Evolutionary conservation across 2,888 invertebrate genomes (phyloP).

Genomic region (Notodonta dromedarius): DNA sequence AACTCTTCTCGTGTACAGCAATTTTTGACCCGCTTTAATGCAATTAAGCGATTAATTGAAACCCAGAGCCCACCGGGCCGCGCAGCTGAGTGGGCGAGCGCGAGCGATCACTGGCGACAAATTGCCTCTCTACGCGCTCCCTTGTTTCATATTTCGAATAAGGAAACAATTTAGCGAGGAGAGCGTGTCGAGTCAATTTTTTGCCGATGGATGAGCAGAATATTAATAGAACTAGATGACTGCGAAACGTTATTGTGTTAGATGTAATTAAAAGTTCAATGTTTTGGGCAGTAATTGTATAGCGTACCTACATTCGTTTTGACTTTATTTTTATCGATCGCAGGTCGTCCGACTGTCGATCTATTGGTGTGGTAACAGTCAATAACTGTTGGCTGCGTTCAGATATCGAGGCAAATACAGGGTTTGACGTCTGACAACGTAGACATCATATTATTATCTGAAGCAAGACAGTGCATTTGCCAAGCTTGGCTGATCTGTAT

Average conservation of each 20-base stretch:
- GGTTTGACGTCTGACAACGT: no score
- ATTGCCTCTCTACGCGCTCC: conserved; percentile 49
- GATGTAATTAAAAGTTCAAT: no score
- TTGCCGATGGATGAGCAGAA: conserved; percentile 26
- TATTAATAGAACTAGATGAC: conserved; percentile 33
- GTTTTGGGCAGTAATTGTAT: no score
- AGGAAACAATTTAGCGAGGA: conserved; percentile 46
- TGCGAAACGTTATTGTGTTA: conserved; percentile 5
- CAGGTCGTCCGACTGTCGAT: no score
- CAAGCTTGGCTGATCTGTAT: no score
- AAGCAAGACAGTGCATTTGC: no score
- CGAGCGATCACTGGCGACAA: conserved; percentile 48
- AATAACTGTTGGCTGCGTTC: no score
- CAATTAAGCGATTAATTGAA: conserved; percentile 44
- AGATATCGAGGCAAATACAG: no score
- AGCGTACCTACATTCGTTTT: no score
- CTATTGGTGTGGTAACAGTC: no score
- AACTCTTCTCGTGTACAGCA: conserved; percentile 5
- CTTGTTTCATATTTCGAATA: conserved; percentile 47
- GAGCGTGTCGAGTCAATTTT: conserved; percentile 36
- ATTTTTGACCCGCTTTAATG: conserved; percentile 25
- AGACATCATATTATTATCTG: no score
- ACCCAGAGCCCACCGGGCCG: conserved; percentile 20
- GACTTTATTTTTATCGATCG: no score
- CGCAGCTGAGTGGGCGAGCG: conserved; percentile 26